These are phyloP conservation scores for Rhynchopsitta pachyrhyncha DNA, from an alignment of 2,113 vertebrate genomes.

Conservation along the genomic window DNA sequence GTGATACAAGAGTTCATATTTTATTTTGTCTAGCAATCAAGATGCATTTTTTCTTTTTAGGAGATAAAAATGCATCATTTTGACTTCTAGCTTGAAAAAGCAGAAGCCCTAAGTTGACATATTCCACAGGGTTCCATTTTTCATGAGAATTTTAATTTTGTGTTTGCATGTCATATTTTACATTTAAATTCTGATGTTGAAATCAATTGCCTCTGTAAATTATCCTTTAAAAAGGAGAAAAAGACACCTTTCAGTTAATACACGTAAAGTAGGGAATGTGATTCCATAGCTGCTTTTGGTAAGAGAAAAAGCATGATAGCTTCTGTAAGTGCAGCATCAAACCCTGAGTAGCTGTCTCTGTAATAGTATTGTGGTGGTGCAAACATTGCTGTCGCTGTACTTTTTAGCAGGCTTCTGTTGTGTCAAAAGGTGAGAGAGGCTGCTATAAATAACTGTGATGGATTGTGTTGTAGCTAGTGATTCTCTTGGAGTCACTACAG, in stretches of 20 bases:
- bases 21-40: conserved; percentile 26
- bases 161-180: fast-evolving
- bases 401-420: conserved; percentile 9
- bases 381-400: neutral
- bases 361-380: neutral
- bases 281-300: neutral
- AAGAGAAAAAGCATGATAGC: neutral
- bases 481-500: neutral
- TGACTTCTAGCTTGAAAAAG: neutral
- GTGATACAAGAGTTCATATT: neutral
- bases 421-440: neutral
- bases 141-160: neutral
- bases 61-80: neutral
- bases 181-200: neutral
- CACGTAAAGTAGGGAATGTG: fast-evolving
- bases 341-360: neutral
- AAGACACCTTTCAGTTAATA: neutral
- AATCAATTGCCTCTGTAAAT: neutral
- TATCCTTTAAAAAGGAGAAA: neutral
- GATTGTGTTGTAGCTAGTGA: neutral
- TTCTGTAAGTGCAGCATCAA: neutral
- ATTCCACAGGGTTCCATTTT: neutral
- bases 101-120: neutral
- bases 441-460: neutral
- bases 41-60: neutral